Evolutionary conservation across 1,140 invertebrate genomes (phyloP).

Genomic region (Aphis craccivora): DNA sequence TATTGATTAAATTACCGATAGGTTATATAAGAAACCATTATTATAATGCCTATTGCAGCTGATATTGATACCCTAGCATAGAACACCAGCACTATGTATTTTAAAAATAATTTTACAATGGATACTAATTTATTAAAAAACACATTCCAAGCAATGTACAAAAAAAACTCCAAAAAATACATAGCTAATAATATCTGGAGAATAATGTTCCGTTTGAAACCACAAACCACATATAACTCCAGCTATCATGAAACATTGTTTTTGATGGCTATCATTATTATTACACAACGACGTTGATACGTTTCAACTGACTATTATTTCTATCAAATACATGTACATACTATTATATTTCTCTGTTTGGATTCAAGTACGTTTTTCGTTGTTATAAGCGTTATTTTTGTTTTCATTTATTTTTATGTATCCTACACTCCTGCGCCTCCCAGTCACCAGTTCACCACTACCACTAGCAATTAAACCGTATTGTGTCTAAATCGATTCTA

Average conservation of each 20-base stretch:
- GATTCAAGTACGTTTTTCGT: constrained; percentile 2
- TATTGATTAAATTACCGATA: background rate
- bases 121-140: constrained; percentile 41
- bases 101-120: background rate
- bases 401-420: background rate
- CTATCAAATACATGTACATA: constrained; percentile 15
- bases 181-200: constrained; percentile 15
- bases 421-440: background rate
- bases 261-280: constrained; percentile 40
- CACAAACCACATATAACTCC: constrained; percentile 51
- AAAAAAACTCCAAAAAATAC: constrained; percentile 26
- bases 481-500: background rate
- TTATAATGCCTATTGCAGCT: background rate
- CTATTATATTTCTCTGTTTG: constrained; percentile 4
- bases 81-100: background rate
- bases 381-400: background rate
- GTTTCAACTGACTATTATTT: constrained; percentile 41
- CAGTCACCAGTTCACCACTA: background rate
- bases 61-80: background rate
- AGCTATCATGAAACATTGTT: constrained; percentile 50
- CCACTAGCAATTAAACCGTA: constrained; percentile 12
- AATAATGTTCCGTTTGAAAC: constrained; percentile 43
- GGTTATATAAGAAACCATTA: background rate
- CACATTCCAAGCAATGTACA: background rate
- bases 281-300: background rate